Conservation (phyloP, 2,888 invertebrate genomes). For the Trachelus troglodyta region DNA sequence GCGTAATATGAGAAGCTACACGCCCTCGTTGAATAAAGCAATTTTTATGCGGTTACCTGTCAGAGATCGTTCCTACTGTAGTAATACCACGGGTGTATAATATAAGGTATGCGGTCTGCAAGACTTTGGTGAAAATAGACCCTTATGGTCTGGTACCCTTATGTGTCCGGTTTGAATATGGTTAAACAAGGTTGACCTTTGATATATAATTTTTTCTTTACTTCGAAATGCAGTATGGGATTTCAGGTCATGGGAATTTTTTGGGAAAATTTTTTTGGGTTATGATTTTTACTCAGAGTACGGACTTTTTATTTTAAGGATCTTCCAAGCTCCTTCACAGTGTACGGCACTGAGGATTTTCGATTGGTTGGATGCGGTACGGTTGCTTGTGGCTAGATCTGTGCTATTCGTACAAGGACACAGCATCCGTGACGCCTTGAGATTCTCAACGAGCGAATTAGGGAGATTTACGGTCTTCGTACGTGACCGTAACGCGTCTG, state of each 20-base stretch:
- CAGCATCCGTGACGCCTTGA: constrained; percentile 43
- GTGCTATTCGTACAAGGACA: constrained; percentile 42
- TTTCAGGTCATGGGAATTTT: not conserved
- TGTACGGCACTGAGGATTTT: not conserved
- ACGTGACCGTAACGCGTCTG: constrained; percentile 47
- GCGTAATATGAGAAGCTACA: constrained; percentile 64
- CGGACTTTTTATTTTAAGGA: no score
- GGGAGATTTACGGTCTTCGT: constrained; percentile 51
- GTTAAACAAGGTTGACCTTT: not conserved
- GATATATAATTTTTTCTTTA: not conserved
- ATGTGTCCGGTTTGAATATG: not conserved
- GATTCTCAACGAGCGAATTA: constrained; percentile 53
- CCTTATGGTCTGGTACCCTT: not conserved
- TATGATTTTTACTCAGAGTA: not conserved
- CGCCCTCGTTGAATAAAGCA: constrained; percentile 50
- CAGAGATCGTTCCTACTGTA: not conserved
- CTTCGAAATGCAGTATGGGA: not conserved
- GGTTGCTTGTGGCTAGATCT: constrained; percentile 24
- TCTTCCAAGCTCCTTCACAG: no score
- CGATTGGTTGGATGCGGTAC: not conserved
- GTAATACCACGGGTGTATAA: not conserved
- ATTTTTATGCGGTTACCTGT: constrained; percentile 38
- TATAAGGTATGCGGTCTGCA: not conserved
- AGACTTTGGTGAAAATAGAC: not conserved
- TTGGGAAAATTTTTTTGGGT: not conserved